Conservation (phyloP, 2,113 vertebrate species). For the Camelus bactrianus region DNA sequence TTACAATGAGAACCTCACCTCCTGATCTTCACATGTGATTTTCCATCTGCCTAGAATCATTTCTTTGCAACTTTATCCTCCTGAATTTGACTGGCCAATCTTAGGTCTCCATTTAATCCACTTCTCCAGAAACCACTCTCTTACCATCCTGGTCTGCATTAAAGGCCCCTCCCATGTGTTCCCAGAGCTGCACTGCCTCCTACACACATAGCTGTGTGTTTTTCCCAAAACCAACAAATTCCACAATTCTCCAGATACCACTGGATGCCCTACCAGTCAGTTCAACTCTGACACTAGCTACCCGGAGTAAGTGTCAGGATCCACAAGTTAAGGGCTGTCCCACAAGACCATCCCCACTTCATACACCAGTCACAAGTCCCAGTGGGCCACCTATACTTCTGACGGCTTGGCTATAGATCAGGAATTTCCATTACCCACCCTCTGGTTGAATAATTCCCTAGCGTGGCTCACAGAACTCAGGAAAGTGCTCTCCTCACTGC, state of each 20-base stretch:
- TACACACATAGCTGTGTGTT: too few relatives aligned
- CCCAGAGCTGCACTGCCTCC: background rate
- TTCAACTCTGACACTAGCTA: background rate
- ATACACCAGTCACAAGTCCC: background rate
- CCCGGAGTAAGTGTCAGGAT: background rate
- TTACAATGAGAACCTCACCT: background rate
- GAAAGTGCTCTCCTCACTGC: background rate
- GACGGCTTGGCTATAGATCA: rapidly evolving
- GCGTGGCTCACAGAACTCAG: background rate
- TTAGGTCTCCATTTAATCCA: too few relatives aligned
- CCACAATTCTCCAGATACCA: background rate
- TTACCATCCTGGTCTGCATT: background rate
- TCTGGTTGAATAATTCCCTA: background rate
- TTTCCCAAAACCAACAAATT: background rate
- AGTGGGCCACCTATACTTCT: too few relatives aligned
- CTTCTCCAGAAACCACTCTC: background rate
- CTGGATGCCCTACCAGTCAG: rapidly evolving
- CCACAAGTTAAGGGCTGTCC: background rate
- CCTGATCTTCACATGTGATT: background rate
- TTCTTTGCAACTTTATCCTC: background rate
- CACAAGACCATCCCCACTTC: background rate
- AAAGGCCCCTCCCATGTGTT: background rate
- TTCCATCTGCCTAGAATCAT: background rate
- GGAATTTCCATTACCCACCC: background rate
- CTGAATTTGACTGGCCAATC: rapidly evolving